Conservation (phyloP, 1,140 invertebrate genomes). For the Caligus rogercresseyi region DNA sequence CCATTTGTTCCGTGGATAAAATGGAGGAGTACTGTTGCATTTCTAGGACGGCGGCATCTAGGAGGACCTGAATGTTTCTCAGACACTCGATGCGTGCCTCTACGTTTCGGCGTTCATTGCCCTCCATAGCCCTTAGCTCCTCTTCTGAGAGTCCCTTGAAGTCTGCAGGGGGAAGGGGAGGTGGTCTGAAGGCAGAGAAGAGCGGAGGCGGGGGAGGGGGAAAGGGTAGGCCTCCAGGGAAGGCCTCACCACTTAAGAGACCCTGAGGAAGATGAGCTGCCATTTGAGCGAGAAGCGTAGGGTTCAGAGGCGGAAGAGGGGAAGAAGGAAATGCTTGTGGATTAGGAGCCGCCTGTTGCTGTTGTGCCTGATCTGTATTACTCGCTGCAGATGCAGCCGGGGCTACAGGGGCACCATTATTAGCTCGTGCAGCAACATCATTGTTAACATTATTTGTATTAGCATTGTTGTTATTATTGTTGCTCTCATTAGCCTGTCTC, state of each 20-base stretch:
- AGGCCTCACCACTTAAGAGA: not conserved
- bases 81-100: conserved; percentile 73
- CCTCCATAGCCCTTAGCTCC: conserved; percentile 72
- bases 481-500: not conserved
- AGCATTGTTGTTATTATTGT: conserved; percentile 1
- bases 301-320: not conserved
- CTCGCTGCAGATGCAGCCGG: not conserved
- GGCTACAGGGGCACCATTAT: not conserved
- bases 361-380: not conserved
- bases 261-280: not conserved
- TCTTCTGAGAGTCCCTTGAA: conserved; percentile 46
- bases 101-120: conserved; percentile 59
- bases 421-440: not conserved
- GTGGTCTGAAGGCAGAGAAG: not conserved
- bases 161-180: conserved; percentile 5
- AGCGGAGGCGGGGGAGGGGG: conserved; percentile 20
- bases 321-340: not conserved
- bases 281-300: not conserved
- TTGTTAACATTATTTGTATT: conserved; percentile 8
- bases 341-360: not conserved
- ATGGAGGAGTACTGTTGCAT: conserved; percentile 69
- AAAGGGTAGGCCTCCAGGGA: not conserved
- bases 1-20: no score
- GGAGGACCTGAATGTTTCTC: conserved; percentile 61
- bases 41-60: conserved; percentile 69